Evolutionary conservation across 2,888 invertebrate genomes (phyloP).

Genomic region (Papilio protenor): DNA sequence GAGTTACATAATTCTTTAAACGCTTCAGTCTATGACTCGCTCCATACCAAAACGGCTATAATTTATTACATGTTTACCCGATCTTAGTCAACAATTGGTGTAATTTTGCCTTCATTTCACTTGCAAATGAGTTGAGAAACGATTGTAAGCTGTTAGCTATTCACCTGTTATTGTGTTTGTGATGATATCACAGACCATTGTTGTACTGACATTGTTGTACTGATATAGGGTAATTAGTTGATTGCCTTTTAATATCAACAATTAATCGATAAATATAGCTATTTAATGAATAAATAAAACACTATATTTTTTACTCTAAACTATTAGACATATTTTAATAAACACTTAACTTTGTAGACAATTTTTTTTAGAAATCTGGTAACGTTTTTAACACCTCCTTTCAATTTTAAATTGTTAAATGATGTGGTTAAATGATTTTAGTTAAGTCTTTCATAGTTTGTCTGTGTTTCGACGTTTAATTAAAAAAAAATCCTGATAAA

Average conservation of each 20-base stretch:
- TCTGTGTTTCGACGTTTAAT: not conserved
- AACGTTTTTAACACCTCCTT: too few relatives aligned
- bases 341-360: not conserved
- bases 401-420: too few relatives aligned
- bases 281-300: not conserved
- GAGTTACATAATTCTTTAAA: not conserved
- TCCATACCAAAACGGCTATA: conserved; percentile 35
- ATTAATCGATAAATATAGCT: not conserved
- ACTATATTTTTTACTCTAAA: not conserved
- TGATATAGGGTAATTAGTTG: not conserved
- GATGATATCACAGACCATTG: conserved; percentile 28
- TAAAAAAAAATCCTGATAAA: not conserved
- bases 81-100: conserved; percentile 46
- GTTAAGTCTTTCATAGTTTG: not conserved
- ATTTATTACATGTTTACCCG: conserved; percentile 47
- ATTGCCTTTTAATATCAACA: not conserved
- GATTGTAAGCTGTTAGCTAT: conserved; percentile 34
- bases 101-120: conserved; percentile 47
- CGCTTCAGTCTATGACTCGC: conserved; percentile 38
- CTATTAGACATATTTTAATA: too few relatives aligned
- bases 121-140: conserved; percentile 43
- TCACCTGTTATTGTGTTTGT: conserved; percentile 27
- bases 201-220: conserved; percentile 8
- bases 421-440: too few relatives aligned
- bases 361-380: too few relatives aligned